Percentiles rank a stretch among this genome's conserved stretches.
Evolutionary conservation across 2,113 vertebrate species (phyloP).

Genomic region (Patagioenas fasciata): DNA sequence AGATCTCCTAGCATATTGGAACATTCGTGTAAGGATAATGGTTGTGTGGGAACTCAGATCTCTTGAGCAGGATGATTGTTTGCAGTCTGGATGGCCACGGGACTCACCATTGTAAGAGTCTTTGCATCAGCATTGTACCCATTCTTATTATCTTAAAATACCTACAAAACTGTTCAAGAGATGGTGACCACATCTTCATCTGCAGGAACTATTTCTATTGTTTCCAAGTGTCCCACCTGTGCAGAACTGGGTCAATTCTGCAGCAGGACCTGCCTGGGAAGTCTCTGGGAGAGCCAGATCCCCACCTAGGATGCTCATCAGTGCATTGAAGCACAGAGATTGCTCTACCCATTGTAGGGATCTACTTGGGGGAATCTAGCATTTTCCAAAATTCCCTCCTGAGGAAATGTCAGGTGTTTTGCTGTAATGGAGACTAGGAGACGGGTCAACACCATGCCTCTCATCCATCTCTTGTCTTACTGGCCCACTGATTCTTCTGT

Average conservation of each 20-base stretch:
- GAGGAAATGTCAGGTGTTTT: background rate
- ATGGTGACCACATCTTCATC: background rate
- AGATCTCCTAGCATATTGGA: background rate
- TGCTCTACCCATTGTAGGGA: background rate
- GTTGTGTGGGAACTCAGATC: background rate
- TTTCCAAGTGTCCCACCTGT: background rate
- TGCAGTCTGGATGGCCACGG: background rate
- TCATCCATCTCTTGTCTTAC: background rate
- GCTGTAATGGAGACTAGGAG: background rate
- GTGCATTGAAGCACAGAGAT: rapidly evolving
- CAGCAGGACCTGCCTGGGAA: background rate
- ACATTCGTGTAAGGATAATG: background rate
- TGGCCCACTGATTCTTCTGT: background rate
- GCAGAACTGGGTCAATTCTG: background rate
- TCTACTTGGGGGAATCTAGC: background rate
- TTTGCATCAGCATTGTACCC: background rate
- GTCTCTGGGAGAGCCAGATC: background rate
- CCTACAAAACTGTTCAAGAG: background rate
- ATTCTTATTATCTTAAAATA: background rate
- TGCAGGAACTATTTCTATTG: background rate
- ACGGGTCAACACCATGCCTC: background rate
- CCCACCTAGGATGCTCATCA: background rate
- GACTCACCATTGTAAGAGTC: background rate
- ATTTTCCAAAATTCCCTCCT: background rate
- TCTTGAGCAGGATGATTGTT: background rate